These are phyloP conservation scores for Mythimna albipuncta DNA, from an alignment of 2,888 invertebrate genomes.

Conservation along the genomic window DNA sequence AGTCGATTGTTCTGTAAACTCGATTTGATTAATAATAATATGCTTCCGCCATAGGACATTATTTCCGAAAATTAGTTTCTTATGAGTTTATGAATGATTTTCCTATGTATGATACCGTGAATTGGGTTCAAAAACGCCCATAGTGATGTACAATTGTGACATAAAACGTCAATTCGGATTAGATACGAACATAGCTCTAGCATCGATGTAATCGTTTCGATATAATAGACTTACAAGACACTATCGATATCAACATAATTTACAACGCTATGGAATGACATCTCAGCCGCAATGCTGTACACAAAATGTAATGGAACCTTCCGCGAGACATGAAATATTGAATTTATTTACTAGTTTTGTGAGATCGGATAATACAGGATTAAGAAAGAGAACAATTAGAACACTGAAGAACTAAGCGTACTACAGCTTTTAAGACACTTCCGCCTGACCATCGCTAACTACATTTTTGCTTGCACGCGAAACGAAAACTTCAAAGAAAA, in stretches of 20 bases:
- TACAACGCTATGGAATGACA: constrained; percentile 30
- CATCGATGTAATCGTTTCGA: constrained; percentile 51
- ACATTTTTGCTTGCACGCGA: too few species aligned
- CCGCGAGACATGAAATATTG: constrained; percentile 10
- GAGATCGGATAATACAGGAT: constrained; percentile 28
- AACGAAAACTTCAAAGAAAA: too few species aligned
- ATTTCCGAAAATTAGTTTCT: not conserved
- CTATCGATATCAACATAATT: constrained; percentile 47
- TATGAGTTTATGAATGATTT: not conserved
- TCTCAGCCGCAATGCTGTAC: constrained; percentile 1
- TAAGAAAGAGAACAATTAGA: constrained; percentile 9
- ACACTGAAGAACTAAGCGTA: not conserved
- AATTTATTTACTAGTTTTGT: constrained; percentile 15
- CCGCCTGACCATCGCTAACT: too few species aligned
- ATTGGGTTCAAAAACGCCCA: not conserved
- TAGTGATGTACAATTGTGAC: constrained; percentile 11
- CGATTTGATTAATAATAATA: too few species aligned
- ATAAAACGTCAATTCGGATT: constrained; percentile 50
- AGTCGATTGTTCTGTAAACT: not conserved
- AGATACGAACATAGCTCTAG: constrained; percentile 45
- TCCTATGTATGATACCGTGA: constrained; percentile 4
- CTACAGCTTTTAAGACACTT: too few species aligned
- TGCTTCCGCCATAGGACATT: not conserved
- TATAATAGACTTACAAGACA: constrained; percentile 43
- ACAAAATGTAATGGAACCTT: constrained; percentile 9